A percentile compares a stretch with the other conserved stretches of the same genome.
These are phyloP conservation scores for Philereme transversata DNA, from an alignment of 2,888 invertebrate genomes.

Conservation along the genomic window DNA sequence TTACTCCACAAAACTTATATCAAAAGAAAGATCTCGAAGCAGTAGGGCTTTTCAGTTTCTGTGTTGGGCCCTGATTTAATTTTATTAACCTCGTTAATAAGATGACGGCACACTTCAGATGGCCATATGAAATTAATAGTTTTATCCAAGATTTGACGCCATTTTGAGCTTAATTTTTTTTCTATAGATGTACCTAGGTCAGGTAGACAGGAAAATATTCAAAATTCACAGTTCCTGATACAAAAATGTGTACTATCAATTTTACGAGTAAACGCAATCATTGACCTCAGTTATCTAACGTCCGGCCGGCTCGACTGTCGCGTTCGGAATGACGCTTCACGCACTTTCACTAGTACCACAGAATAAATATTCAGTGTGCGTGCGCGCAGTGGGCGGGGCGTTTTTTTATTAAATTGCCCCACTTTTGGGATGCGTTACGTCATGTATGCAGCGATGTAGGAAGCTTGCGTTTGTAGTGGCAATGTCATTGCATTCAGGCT, in stretches of 20 bases:
- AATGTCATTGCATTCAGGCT: constrained; percentile 50
- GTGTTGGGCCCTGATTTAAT: too few relatives aligned
- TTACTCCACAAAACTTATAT: too few relatives aligned
- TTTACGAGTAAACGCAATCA: background rate
- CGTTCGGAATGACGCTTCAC: constrained; percentile 20
- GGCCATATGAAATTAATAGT: too few relatives aligned
- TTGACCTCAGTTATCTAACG: constrained; percentile 25
- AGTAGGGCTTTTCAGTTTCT: too few relatives aligned
- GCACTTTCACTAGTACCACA: constrained; percentile 63
- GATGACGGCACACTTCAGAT: too few relatives aligned
- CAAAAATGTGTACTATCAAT: background rate
- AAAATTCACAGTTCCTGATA: background rate
- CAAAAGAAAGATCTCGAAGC: too few relatives aligned
- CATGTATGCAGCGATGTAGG: constrained; percentile 60
- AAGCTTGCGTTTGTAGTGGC: constrained; percentile 53
- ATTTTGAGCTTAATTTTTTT: too few relatives aligned
- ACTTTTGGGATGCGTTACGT: constrained; percentile 75
- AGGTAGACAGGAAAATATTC: background rate
- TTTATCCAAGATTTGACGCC: too few relatives aligned
- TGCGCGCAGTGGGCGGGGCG: constrained; percentile 39
- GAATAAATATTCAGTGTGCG: constrained; percentile 37
- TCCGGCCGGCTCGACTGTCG: constrained; percentile 20
- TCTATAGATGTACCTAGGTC: too few relatives aligned
- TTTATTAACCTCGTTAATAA: too few relatives aligned
- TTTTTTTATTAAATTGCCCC: constrained; percentile 77